Conservation (phyloP, 2,113 vertebrate species). For the Caretta caretta region DNA sequence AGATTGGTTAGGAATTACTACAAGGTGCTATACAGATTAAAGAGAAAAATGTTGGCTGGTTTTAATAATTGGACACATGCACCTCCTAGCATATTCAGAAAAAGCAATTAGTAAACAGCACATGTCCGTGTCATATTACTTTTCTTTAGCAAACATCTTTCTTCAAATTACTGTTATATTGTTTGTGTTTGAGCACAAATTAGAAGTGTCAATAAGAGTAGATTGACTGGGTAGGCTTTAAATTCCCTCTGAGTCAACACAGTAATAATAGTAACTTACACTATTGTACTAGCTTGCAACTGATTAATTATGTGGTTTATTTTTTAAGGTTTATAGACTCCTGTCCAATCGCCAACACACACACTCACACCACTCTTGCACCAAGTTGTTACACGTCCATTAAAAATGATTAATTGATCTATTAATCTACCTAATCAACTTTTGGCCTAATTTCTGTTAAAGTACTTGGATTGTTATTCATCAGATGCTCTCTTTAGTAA, state of each 20-base stretch:
- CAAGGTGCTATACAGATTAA: background rate
- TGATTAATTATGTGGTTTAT: background rate
- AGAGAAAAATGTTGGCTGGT: background rate
- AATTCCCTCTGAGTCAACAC: constrained; percentile 6
- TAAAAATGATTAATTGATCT: constrained; percentile 12
- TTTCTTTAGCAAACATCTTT: background rate
- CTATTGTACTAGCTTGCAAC: constrained; percentile 30
- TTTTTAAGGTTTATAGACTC: background rate
- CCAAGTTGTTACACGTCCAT: constrained; percentile 12
- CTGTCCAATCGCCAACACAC: background rate
- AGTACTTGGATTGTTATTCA: background rate
- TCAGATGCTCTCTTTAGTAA: constrained; percentile 1
- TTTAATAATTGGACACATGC: background rate
- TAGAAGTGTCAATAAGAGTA: constrained; percentile 20
- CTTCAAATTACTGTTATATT: constrained; percentile 8
- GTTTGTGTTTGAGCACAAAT: constrained; percentile 31
- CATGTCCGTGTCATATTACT: background rate
- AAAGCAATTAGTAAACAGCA: background rate
- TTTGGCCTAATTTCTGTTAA: background rate
- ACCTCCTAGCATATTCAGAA: background rate
- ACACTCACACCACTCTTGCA: background rate
- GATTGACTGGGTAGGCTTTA: constrained; percentile 24
- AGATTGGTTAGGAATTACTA: background rate
- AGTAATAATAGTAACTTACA: constrained; percentile 5
- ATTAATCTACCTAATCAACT: constrained; percentile 30